Percentiles rank a stretch among this genome's conserved stretches.
These are phyloP conservation scores for Hyaena hyaena DNA, from an alignment of 2,113 vertebrate species.

Conservation along the genomic window DNA sequence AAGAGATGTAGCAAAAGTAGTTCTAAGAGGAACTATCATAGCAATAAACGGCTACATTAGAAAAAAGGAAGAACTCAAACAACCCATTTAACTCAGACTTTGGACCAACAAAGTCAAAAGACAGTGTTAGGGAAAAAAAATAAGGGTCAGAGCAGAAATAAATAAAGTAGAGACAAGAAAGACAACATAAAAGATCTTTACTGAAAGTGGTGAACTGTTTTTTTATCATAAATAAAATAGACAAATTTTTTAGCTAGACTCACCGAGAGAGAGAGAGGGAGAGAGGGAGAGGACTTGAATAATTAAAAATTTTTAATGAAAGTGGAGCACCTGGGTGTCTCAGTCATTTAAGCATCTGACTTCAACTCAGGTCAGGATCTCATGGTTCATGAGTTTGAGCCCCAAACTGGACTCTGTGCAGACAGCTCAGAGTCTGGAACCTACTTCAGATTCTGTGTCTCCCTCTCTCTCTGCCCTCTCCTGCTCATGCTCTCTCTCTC, in stretches of 20 bases:
- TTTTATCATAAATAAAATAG: background rate
- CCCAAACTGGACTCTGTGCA: too few species aligned
- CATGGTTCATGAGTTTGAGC: too few species aligned
- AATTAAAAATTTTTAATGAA: background rate
- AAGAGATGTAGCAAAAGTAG: background rate
- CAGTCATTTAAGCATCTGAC: too few species aligned
- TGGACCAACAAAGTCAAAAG: background rate
- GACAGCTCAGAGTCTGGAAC: too few species aligned
- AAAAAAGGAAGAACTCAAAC: background rate
- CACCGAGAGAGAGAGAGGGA: background rate
- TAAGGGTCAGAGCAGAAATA: background rate
- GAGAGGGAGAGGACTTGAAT: background rate
- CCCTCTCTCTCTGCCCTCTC: too few species aligned
- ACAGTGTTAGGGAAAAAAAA: background rate
- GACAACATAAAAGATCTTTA: background rate
- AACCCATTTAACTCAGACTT: background rate
- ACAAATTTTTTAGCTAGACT: background rate
- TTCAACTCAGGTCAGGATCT: too few species aligned
- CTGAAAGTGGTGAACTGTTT: background rate
- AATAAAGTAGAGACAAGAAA: background rate
- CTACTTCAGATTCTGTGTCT: too few species aligned
- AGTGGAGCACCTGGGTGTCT: background rate
- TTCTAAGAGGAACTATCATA: background rate
- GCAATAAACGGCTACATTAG: background rate
- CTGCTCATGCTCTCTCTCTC: too few species aligned